A percentile compares a stretch with the other conserved stretches of the same genome.
These are phyloP conservation scores for Andrena hattorfiana DNA, from an alignment of 2,888 invertebrate species.

Conservation along the genomic window DNA sequence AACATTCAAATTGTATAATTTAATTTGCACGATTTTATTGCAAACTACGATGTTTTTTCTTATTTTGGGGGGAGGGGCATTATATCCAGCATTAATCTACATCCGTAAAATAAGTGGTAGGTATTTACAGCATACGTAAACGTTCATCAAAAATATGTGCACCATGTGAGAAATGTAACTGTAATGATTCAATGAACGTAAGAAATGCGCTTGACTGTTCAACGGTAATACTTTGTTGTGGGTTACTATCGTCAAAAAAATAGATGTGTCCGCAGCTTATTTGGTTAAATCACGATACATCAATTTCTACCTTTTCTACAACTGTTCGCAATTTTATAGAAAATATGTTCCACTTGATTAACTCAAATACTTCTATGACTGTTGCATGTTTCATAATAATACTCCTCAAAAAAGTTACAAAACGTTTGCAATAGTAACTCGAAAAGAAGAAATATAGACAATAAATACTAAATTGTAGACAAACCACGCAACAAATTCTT, in stretches of 20 bases:
- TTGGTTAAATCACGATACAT: no score
- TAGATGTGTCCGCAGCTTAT: not conserved
- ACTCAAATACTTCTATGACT: not conserved
- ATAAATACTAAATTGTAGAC: not conserved
- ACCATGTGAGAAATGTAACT: not conserved
- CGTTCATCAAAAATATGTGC: constrained; percentile 1
- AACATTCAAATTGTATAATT: no score
- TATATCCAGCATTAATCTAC: no score
- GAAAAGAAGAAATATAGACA: not conserved
- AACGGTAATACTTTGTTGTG: not conserved
- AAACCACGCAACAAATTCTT: not conserved
- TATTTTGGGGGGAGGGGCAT: no score
- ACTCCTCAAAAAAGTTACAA: not conserved
- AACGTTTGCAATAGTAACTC: not conserved
- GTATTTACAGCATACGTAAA: not conserved
- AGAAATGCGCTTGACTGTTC: not conserved
- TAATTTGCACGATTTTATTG: no score
- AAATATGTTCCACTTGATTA: not conserved
- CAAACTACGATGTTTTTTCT: not conserved
- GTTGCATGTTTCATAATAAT: not conserved
- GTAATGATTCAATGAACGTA: not conserved
- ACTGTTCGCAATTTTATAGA: no score
- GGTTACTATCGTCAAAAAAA: not conserved
- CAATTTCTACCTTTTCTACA: no score
- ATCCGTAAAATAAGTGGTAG: no score